Evolutionary conservation across 2,888 invertebrate genomes (phyloP), one percentile per base, ranked within the genome.

Genomic region (Drosophila villosipedis): DNA sequence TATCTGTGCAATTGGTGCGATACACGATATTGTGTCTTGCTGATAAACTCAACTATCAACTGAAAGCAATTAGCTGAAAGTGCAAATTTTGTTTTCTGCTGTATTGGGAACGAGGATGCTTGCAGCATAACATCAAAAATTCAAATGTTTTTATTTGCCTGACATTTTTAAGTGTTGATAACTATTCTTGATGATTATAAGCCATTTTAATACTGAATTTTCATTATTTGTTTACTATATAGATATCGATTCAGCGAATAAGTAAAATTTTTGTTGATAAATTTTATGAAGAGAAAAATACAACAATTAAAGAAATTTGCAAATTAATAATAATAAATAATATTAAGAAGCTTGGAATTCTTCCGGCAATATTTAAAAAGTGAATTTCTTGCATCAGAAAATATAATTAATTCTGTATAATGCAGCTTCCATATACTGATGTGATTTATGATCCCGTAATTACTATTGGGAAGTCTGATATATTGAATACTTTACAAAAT

Each of bases 101-200:
- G 25, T 47, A 85, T 67, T 84, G 64, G 30, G 88, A 33, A 43
- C 83, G 66, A 83, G 82, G 82, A 82, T 78, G 25, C 25, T n/a
- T 54, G 12, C 39, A 25, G 3, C 30, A 31, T 25, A 4, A 2
- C 35, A 37, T 65, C 14, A 30, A n/a, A 19, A 4, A 52, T n/a
- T 7, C 12, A 10, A 22, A 7, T 47, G 22, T 22, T 22, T 22
- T 14, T 14, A 22, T 22, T 47, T 47, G 2, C 43, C 6, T 22
- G 6, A 22, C 1, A 6, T 43, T 22, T 43, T 22, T 22, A 14
- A 6, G 6, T 14, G 0, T 22, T 22, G 0, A 22, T 14, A 14
- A 12, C 14, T 22, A 14, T 43, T 43, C 3, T 12, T 22, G 22
- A 6, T 14, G 6, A 43, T 14, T 7, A 1, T 12, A 7, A 0